A percentile compares a stretch with the other conserved stretches of the same genome.
These are phyloP conservation scores for Chrysopilus asiliformis DNA, from an alignment of 2,888 invertebrate genomes.

Conservation along the genomic window DNA sequence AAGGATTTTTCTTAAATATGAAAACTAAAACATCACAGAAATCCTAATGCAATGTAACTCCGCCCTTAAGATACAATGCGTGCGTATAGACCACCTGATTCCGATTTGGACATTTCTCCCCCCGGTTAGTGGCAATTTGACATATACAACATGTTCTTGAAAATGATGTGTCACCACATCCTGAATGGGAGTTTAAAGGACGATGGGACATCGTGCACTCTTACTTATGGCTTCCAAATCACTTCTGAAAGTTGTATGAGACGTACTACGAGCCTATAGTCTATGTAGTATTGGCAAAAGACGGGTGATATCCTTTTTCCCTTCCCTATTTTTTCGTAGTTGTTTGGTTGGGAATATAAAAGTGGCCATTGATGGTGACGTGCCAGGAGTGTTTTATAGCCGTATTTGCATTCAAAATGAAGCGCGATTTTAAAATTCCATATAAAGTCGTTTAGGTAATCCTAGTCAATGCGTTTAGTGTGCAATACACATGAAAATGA, in stretches of 20 bases:
- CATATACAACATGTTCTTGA: conserved; percentile 13
- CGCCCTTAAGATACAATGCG: no score
- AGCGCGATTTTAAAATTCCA: conserved; percentile 5
- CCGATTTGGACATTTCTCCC: no score
- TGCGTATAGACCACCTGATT: no score
- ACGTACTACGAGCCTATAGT: not conserved
- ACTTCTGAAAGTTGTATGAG: not conserved
- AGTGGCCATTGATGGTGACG: conserved; percentile 14
- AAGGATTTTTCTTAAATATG: no score
- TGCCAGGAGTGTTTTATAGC: conserved; percentile 21
- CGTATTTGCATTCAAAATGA: conserved; percentile 19
- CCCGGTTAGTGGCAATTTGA: conserved; percentile 4
- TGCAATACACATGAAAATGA: no score
- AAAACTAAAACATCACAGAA: no score
- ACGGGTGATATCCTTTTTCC: no score
- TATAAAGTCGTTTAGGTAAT: conserved; percentile 7
- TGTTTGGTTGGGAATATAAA: not conserved
- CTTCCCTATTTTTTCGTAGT: no score
- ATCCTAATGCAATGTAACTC: no score
- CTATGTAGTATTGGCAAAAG: no score
- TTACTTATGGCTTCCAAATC: not conserved
- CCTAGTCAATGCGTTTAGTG: no score
- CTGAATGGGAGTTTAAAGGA: not conserved
- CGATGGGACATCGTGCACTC: not conserved
- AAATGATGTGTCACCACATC: conserved; percentile 13